Evolutionary conservation across 2,888 invertebrate species (phyloP).

Genomic region (Aspidiotus rigidus): DNA sequence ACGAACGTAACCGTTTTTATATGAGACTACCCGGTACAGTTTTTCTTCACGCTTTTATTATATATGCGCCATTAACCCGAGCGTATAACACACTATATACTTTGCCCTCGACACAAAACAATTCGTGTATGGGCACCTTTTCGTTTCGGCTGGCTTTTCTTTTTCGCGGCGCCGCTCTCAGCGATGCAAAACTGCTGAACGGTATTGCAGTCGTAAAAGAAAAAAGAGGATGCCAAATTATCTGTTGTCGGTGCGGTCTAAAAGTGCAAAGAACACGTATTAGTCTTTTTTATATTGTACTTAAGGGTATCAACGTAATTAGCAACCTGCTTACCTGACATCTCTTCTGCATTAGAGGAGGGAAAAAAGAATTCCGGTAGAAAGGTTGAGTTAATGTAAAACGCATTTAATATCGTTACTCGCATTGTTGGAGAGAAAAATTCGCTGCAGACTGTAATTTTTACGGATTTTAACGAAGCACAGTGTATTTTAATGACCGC

Average conservation of each 20-base stretch:
- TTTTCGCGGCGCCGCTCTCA: no score
- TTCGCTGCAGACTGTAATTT: neutral
- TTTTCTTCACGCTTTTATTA: neutral
- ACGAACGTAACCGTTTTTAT: neutral
- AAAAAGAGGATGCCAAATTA: neutral
- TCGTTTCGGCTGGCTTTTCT: neutral
- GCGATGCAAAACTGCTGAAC: neutral
- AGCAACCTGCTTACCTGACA: conserved; percentile 4
- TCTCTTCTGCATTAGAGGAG: neutral
- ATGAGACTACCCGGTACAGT: neutral
- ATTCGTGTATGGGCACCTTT: neutral
- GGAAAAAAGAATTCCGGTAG: neutral
- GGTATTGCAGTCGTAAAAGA: neutral
- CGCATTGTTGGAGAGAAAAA: neutral
- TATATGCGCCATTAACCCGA: neutral
- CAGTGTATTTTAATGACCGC: neutral
- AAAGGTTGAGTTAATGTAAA: neutral
- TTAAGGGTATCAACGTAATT: conserved; percentile 2
- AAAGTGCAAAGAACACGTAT: neutral
- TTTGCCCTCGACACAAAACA: neutral
- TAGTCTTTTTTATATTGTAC: conserved; percentile 6
- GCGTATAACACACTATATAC: neutral
- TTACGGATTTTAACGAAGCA: neutral
- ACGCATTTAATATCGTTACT: conserved; percentile 1
- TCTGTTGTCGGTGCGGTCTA: neutral